Base-by-base conservation (phyloP, 2,797 vertebrate species). In the Leptatherina wallacei region DNA sequence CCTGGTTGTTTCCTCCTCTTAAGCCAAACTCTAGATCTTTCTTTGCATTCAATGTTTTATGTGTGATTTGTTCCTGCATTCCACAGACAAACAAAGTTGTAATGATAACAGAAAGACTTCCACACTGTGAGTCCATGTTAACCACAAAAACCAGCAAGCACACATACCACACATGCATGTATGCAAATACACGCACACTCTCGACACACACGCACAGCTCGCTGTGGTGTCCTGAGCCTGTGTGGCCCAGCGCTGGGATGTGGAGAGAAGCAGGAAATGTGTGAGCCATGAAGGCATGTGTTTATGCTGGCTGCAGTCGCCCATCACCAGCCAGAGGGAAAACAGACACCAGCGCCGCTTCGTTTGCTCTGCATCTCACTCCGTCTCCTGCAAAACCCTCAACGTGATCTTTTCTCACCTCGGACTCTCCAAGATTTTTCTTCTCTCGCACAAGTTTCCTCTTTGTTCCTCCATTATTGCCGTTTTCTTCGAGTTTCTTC, bases 231-330 rank as follows among this genome's bases (percentile, higher is more conserved):
- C 89, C 83, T 91, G 92, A 80, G 88, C 84, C 89, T 94, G 94
- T 95, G 93, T 94, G 93, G 94, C 94, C 93, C 83, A 78, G 83
- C 38, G 33, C 85, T 85, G 91, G 90, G 93, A 91, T 93, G 91
- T 89, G 90, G 89, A 89, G 85, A 73, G 87, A 85, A 77, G 91
- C 93, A 94, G 95, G 95, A 95, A 95, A 95, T 94, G 94, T 95
- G 93, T 92, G 91, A 94, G 93, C 93, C 91, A 93, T 95, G 95
- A 95, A 95, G 93, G 94, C 93, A 95, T 95, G 95, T 95, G 94
- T 95, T 95, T 95, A 95, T 94, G 88, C 93, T 95, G 94, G 94
- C 94, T 92, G 88, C 89, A 91, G 91, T 77, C 86, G 89, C 87
- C 89, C 91, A 92, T 94, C 91, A 82, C 93, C 92, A 95, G 93